Conservation (phyloP, 2,113 vertebrate genomes). For the Nipponia nippon region DNA sequence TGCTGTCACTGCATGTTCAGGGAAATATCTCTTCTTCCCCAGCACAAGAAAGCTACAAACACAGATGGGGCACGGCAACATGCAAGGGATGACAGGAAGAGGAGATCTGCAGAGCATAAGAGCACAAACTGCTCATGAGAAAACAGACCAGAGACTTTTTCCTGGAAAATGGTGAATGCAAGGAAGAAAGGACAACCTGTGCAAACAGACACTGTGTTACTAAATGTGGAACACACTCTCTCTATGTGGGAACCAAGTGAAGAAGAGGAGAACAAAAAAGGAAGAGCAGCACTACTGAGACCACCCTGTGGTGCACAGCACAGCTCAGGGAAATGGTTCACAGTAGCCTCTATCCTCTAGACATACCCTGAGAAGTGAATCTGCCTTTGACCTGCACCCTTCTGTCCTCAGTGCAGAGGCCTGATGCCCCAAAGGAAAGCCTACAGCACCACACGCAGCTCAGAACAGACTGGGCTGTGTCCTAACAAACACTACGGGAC, state of each 20-base stretch:
- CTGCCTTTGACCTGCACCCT: neutral
- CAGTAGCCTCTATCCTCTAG: neutral
- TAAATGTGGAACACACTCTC: neutral
- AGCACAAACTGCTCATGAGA: neutral
- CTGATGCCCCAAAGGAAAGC: neutral
- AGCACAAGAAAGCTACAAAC: neutral
- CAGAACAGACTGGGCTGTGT: neutral
- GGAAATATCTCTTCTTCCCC: neutral
- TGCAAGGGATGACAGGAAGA: neutral
- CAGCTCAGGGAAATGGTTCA: neutral
- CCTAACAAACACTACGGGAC: neutral
- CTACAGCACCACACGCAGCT: neutral
- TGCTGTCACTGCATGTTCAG: neutral
- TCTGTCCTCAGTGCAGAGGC: neutral
- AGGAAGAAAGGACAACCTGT: neutral
- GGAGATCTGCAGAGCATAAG: neutral
- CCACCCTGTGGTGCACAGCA: neutral
- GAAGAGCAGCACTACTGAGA: neutral
- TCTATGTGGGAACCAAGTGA: neutral
- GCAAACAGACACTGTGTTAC: neutral
- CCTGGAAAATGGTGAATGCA: neutral
- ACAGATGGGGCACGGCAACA: neutral
- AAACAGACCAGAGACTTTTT: neutral
- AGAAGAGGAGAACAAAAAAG: neutral
- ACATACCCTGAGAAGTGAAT: neutral